Evolutionary conservation across 2,797 vertebrate genomes (phyloP).

Genomic region (Craterocephalus amniculus): DNA sequence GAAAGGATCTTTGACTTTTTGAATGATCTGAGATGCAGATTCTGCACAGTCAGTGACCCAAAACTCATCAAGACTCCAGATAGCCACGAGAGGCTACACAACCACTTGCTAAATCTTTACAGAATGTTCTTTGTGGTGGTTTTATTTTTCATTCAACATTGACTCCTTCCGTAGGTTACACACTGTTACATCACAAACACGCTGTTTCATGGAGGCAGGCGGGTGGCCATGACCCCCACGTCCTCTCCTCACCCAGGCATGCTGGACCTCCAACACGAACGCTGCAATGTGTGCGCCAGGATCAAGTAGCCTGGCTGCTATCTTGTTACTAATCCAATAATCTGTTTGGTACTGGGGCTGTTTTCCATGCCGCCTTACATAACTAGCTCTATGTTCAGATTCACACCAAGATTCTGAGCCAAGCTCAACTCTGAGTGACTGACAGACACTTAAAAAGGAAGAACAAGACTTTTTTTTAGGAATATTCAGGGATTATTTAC

Average conservation of each 20-base stretch:
- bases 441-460: background rate
- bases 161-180: background rate
- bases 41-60: background rate
- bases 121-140: background rate
- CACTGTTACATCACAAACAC: slow-evolving; percentile 41
- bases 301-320: slow-evolving; percentile 71
- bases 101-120: background rate
- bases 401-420: slow-evolving; percentile 13
- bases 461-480: slow-evolving; percentile 1
- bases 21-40: background rate
- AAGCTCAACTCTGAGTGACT: slow-evolving; percentile 19
- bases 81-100: background rate
- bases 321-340: slow-evolving; percentile 80
- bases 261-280: slow-evolving; percentile 37
- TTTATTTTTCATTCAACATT: background rate
- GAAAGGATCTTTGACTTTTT: background rate
- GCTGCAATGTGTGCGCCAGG: slow-evolving; percentile 60
- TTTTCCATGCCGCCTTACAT: slow-evolving; percentile 77
- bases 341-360: slow-evolving; percentile 67
- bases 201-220: slow-evolving; percentile 19
- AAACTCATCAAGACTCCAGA: background rate
- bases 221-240: slow-evolving; percentile 34
- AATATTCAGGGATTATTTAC: background rate
- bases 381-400: slow-evolving; percentile 61
- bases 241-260: slow-evolving; percentile 42